Conservation (phyloP, 2,797 vertebrate genomes). For the Benthosema pterotum region DNA sequence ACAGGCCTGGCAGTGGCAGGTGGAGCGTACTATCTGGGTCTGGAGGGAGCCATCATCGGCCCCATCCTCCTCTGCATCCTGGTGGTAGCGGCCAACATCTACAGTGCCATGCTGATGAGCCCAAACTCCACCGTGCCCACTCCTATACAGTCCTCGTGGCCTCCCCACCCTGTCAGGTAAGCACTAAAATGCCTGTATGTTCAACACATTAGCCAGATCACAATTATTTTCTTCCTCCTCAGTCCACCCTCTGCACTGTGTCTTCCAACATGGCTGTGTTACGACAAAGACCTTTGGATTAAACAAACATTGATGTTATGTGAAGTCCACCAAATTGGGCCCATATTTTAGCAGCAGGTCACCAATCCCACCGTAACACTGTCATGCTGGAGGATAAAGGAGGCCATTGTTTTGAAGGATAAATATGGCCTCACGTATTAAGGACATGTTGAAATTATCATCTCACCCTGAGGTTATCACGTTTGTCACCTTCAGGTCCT, state of each 20-base stretch:
- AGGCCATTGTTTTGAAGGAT: too few species aligned
- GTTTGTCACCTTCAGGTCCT: conserved; percentile 54
- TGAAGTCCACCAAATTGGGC: too few species aligned
- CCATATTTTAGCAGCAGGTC: too few species aligned
- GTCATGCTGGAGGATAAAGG: too few species aligned
- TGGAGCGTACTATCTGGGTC: conserved; percentile 94
- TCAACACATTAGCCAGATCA: too few species aligned
- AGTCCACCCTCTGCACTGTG: too few species aligned
- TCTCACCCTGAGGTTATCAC: not conserved
- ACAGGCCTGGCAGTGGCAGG: conserved; percentile 96
- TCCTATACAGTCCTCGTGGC: conserved; percentile 86
- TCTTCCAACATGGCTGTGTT: too few species aligned
- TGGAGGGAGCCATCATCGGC: conserved; percentile 98
- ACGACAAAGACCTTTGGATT: too few species aligned
- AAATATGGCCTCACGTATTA: too few species aligned
- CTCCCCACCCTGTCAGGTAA: conserved; percentile 82
- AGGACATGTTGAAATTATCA: conserved; percentile 1
- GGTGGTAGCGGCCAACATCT: conserved; percentile 97
- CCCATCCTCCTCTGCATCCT: conserved; percentile 98
- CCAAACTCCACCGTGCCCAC: conserved; percentile 89
- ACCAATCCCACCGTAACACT: too few species aligned
- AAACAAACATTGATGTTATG: too few species aligned
- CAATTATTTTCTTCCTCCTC: too few species aligned
- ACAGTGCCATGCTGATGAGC: conserved; percentile 97
- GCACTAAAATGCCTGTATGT: not conserved